Conservation (phyloP, 1,140 invertebrate species). For the Sitophilus oryzae region DNA sequence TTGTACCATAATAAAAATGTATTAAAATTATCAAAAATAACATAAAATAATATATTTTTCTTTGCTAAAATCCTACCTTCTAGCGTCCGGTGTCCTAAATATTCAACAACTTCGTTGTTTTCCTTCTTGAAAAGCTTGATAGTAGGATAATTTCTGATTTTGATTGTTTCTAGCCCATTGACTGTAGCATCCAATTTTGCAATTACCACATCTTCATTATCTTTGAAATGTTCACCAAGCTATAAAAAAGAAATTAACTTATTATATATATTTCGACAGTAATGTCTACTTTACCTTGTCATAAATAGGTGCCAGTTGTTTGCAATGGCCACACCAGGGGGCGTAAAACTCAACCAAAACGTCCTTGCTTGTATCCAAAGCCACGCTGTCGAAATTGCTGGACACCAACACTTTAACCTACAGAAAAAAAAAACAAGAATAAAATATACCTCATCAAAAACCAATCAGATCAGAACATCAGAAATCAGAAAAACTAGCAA, state of each 20-base stretch:
- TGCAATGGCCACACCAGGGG: conserved; percentile 97
- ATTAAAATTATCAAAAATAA: neutral
- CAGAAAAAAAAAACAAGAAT: no score
- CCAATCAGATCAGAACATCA: neutral
- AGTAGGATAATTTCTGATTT: conserved; percentile 94
- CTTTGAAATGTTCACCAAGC: conserved; percentile 76
- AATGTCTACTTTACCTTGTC: conserved; percentile 52
- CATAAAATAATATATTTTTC: neutral
- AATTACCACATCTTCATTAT: conserved; percentile 79
- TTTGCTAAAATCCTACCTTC: conserved; percentile 51
- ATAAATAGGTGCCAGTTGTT: conserved; percentile 93
- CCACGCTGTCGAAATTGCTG: conserved; percentile 94
- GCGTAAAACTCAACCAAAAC: conserved; percentile 99
- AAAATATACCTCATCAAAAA: no score
- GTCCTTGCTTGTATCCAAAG: conserved; percentile 79
- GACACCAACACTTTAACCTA: conserved; percentile 67
- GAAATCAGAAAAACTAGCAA: neutral
- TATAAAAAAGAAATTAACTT: conserved; percentile 61
- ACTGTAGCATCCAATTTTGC: conserved; percentile 98
- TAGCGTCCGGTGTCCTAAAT: conserved; percentile 90
- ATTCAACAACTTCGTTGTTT: conserved; percentile 90
- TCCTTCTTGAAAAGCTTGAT: conserved; percentile 92
- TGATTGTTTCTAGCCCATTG: conserved; percentile 94
- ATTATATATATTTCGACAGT: conserved; percentile 30
- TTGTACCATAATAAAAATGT: neutral